Evolutionary conservation across 2,113 vertebrate species (phyloP).

Genomic region (Daphoenositta chrysoptera): DNA sequence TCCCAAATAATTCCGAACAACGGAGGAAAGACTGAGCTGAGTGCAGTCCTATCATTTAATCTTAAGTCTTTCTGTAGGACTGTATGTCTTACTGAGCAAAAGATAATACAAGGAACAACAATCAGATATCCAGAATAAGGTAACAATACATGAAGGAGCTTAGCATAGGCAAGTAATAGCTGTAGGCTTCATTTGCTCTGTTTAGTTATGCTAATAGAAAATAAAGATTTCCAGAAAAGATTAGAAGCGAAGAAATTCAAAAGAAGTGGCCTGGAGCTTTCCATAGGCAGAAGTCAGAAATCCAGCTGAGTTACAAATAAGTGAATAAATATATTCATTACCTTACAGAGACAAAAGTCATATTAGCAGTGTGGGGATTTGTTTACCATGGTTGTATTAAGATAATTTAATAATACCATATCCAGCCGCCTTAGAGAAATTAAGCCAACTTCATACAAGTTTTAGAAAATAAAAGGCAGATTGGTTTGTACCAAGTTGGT

Average conservation of each 20-base stretch:
- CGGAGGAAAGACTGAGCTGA: background rate
- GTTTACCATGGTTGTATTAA: background rate
- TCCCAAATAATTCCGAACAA: background rate
- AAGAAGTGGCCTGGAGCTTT: conserved; percentile 2
- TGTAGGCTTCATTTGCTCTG: background rate
- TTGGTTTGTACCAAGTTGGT: background rate
- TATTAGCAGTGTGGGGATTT: background rate
- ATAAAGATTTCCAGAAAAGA: conserved; percentile 5
- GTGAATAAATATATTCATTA: background rate
- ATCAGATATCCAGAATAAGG: background rate
- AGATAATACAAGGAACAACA: background rate
- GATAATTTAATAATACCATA: background rate
- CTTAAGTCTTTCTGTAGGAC: background rate
- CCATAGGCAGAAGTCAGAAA: background rate
- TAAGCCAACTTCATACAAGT: background rate
- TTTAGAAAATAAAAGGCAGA: background rate
- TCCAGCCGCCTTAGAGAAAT: background rate
- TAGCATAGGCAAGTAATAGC: background rate
- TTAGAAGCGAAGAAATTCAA: background rate
- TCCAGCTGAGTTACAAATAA: background rate
- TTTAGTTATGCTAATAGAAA: conserved; percentile 16
- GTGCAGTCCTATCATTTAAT: background rate
- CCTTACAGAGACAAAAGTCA: background rate
- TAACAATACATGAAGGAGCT: background rate
- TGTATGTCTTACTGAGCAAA: background rate